A percentile compares a stretch with the other conserved stretches of the same genome.
Conservation (phyloP, 2,888 invertebrate species). For the Xanthia togata region DNA sequence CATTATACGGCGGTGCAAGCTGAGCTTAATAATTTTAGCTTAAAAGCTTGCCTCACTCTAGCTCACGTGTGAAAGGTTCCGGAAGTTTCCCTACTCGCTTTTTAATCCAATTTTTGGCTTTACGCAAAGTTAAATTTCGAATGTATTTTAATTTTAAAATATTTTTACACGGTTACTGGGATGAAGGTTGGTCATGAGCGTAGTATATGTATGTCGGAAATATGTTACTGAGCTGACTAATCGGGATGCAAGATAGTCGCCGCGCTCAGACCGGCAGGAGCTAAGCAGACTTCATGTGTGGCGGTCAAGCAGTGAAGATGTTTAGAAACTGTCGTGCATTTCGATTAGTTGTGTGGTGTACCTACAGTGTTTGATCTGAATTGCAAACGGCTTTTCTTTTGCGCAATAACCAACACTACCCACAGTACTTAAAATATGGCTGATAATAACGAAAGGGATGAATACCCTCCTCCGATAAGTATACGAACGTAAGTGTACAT, state of each 20-base stretch:
- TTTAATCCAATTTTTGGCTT: conserved; percentile 85
- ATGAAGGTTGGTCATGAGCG: conserved; percentile 1
- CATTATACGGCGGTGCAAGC: conserved; percentile 80
- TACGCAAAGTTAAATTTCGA: conserved; percentile 65
- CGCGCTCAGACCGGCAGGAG: too few relatives aligned
- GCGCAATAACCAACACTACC: too few relatives aligned
- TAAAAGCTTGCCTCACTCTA: conserved; percentile 87
- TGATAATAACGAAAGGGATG: too few relatives aligned
- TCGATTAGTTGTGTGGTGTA: too few relatives aligned
- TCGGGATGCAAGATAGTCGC: too few relatives aligned
- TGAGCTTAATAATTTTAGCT: conserved; percentile 89
- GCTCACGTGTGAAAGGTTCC: conserved; percentile 84
- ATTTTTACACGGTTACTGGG: conserved; percentile 36
- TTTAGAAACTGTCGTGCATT: too few relatives aligned
- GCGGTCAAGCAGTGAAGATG: too few relatives aligned
- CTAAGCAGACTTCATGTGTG: too few relatives aligned
- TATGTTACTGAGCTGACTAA: too few relatives aligned
- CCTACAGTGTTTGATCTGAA: too few relatives aligned
- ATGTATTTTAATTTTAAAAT: conserved; percentile 55
- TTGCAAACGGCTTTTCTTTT: too few relatives aligned
- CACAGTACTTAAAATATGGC: too few relatives aligned
- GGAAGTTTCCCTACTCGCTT: conserved; percentile 79
- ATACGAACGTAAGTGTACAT: not conserved
- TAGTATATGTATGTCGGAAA: not conserved
- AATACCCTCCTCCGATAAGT: not conserved